Conservation (phyloP, 2,113 vertebrate genomes). For the Podocnemis expansa region DNA sequence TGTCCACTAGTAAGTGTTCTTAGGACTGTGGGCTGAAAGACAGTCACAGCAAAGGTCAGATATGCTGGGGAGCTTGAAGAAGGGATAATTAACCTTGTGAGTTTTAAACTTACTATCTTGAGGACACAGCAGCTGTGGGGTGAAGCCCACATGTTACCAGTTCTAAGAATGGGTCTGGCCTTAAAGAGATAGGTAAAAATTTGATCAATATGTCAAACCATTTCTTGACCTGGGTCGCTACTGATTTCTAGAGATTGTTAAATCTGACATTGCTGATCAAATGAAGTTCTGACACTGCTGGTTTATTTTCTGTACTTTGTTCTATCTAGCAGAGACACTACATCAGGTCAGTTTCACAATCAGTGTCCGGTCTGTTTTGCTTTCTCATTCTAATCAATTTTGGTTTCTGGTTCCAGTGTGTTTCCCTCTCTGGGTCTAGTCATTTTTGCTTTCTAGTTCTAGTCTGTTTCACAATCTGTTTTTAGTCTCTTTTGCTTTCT, state of each 20-base stretch:
- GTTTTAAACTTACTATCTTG: not conserved
- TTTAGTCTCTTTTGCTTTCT: not conserved
- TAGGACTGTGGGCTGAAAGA: not conserved
- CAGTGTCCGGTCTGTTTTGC: rapidly evolving
- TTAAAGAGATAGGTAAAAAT: not conserved
- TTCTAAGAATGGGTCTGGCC: not conserved
- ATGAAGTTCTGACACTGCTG: rapidly evolving
- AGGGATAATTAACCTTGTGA: not conserved
- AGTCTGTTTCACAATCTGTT: not conserved
- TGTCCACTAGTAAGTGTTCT: not conserved
- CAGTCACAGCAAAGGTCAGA: not conserved
- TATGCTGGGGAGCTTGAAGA: not conserved
- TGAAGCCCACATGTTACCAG: not conserved
- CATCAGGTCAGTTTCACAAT: not conserved
- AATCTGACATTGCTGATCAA: rapidly evolving
- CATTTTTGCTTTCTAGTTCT: not conserved
- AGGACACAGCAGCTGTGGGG: not conserved
- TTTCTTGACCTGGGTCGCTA: rapidly evolving
- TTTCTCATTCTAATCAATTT: not conserved
- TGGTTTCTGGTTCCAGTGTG: not conserved
- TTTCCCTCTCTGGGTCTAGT: not conserved
- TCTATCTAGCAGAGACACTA: rapidly evolving
- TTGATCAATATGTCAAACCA: rapidly evolving
- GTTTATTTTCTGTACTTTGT: not conserved
- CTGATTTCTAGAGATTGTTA: rapidly evolving